Percentiles rank a stretch among this genome's conserved stretches.
These are phyloP conservation scores for Muraenolepis orangiensis DNA, from an alignment of 2,797 vertebrate genomes.

Conservation along the genomic window DNA sequence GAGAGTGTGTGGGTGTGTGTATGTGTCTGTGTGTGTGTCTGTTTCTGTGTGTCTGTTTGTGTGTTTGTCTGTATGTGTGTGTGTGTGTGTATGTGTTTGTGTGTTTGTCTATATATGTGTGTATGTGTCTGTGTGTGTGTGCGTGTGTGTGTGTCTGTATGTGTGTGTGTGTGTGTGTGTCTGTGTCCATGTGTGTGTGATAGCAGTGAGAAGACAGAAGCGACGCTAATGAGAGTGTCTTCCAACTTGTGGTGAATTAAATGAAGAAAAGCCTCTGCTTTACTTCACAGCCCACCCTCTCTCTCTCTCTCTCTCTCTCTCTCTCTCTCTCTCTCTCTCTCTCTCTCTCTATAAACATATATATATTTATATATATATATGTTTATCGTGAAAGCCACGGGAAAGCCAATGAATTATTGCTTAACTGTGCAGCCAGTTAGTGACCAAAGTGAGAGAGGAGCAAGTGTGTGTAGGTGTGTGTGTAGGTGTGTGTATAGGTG, in stretches of 20 bases:
- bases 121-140: background rate
- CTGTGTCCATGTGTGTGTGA: background rate
- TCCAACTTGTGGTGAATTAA: background rate
- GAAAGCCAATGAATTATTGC: background rate
- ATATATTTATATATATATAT: background rate
- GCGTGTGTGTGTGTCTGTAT: background rate
- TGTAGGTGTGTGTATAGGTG: too few relatives aligned
- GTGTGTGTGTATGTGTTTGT: background rate
- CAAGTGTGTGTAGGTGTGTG: too few relatives aligned
- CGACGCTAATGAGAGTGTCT: background rate
- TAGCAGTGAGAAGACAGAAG: slow-evolving; percentile 4
- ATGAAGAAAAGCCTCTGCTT: background rate
- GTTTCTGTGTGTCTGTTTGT: background rate
- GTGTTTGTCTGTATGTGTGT: too few relatives aligned
- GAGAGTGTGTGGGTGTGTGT: too few relatives aligned
- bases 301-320: background rate
- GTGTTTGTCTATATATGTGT: too few relatives aligned
- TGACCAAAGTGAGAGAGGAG: slow-evolving; percentile 7
- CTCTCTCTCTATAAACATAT: too few relatives aligned
- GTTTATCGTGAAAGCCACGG: background rate
- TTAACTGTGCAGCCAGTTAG: background rate
- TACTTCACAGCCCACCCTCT: background rate
- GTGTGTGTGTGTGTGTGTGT: background rate
- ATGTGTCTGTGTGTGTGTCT: background rate
- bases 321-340: too few relatives aligned